These are phyloP conservation scores for Stenichneumon culpator DNA, from an alignment of 2,888 invertebrate genomes.

Conservation along the genomic window DNA sequence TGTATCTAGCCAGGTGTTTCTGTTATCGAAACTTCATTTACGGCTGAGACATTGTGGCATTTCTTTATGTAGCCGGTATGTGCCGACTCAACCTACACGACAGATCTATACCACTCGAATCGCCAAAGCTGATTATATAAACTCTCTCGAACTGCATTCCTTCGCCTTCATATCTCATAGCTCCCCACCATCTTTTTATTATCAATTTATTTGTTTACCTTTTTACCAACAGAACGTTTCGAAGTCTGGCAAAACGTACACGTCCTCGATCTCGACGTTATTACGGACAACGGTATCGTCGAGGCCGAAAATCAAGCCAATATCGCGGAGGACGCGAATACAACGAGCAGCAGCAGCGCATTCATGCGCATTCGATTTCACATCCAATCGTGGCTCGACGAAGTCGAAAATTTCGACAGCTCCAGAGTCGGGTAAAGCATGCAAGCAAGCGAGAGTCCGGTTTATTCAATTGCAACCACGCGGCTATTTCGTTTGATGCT, in stretches of 20 bases:
- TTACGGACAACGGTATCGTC: conserved; percentile 31
- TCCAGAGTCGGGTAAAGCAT: conserved; percentile 76
- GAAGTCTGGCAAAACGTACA: conserved; percentile 85
- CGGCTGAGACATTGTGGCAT: no score
- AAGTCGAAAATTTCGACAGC: conserved; percentile 81
- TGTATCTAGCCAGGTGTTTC: no score
- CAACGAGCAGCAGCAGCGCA: conserved; percentile 67
- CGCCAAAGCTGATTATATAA: conserved; percentile 16
- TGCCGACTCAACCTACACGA: no score
- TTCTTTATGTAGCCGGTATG: no score
- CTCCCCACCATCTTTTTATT: not conserved
- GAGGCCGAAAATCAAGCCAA: conserved; percentile 33
- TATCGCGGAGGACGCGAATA: conserved; percentile 60
- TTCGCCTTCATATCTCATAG: conserved; percentile 20
- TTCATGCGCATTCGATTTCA: conserved; percentile 75
- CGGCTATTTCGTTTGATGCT: not conserved
- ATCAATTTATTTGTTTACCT: not conserved
- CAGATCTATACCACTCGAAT: conserved; percentile 23
- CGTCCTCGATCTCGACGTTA: conserved; percentile 77
- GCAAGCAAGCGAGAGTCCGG: conserved; percentile 19
- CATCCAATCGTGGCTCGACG: conserved; percentile 84
- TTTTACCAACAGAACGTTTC: conserved; percentile 78
- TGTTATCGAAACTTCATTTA: no score
- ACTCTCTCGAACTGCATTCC: conserved; percentile 9
- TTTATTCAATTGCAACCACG: not conserved